Base-by-base conservation (phyloP, 2,797 vertebrate genomes). In the Aselliscus stoliczkanus region DNA sequence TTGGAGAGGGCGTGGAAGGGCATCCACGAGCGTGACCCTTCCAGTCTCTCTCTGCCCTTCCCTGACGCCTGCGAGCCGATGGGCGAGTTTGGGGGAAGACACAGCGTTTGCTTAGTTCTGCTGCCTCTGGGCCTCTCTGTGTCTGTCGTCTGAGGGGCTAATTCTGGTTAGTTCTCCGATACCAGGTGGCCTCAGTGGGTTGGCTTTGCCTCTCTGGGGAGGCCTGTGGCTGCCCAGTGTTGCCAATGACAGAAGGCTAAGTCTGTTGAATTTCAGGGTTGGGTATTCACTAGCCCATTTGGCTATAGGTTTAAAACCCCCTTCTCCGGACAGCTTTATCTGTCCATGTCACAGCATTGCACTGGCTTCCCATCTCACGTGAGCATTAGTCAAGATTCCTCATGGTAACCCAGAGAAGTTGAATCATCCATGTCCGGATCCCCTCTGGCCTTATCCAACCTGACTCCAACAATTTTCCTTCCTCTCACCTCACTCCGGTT, bases 341-440 rank as follows among this genome's bases (percentile, higher is more conserved):
- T 23, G 5, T 81, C 25, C 25, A 60, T 4, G 25, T 29, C 56
- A 29, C 8, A 3, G 25, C 34, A 1, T 1, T 2, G 11, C 10
- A 2, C n/a, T 11, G 64, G 27, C 27, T 73, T 56, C 47, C 47
- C 4, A 1, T 1, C 29, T 76, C 44, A 17, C 29, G 13, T 29
- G 44, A 81, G 39, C 29, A 20, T 14, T 39, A 76, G 54, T 34
- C 69, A 25, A 25, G 39, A 21, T 64, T 87, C 64, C 64, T 42
- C 29, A 9, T 4, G 31, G 50, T 13, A 25, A 54, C 14, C 34
- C 2, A 10, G 4, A 31, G 23, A 54, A 13, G 52, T n/a, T 58
- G n/a, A 7, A 11, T 0, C 2, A 7, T 39, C 54, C 67, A 9
- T 12, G 42, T 4, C 2, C 1, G 1, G 8, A 23, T 34, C 10